A percentile compares a stretch with the other conserved stretches of the same genome.
phyloP scores from a whole-genome alignment of 1,140 invertebrate species.

The Lordiphosa collinella region DNA sequence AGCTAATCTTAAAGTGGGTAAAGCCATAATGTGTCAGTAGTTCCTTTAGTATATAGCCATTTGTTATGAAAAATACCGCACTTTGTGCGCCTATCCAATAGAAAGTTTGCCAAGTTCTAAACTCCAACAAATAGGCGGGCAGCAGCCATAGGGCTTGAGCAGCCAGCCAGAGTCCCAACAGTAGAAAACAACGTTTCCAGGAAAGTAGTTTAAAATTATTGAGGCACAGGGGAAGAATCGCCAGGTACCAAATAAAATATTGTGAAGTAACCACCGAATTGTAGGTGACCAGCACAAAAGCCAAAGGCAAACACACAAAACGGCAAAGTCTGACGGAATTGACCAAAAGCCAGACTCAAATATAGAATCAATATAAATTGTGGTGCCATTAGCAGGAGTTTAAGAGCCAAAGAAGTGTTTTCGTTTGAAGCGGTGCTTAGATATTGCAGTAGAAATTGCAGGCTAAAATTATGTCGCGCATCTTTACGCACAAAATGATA shows the following conservation, averaged over 20 bases:
- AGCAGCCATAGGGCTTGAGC: conserved; percentile 93
- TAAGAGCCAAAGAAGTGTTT: conserved; percentile 82
- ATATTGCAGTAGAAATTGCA: conserved; percentile 97
- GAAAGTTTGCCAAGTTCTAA: conserved; percentile 91
- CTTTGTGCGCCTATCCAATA: conserved; percentile 88
- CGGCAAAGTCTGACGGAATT: conserved; percentile 84
- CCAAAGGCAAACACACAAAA: conserved; percentile 93
- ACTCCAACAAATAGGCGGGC: conserved; percentile 95
- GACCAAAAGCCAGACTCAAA: conserved; percentile 86
- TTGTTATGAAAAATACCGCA: conserved; percentile 88
- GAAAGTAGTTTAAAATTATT: conserved; percentile 83
- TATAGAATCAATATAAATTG: conserved; percentile 86
- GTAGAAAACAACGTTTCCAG: conserved; percentile 79
- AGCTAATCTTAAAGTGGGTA: conserved; percentile 52
- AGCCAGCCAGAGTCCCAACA: conserved; percentile 86
- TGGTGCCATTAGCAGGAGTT: conserved; percentile 86
- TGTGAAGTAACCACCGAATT: conserved; percentile 99
- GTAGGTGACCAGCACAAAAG: conserved; percentile 94
- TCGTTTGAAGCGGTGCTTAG: conserved; percentile 82
- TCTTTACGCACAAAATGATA: conserved; percentile 96
- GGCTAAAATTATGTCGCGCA: conserved; percentile 97
- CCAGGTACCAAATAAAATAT: conserved; percentile 98
- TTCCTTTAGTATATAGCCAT: conserved; percentile 86
- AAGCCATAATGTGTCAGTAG: conserved; percentile 83
- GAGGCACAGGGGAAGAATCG: conserved; percentile 89